Evolutionary conservation across 2,797 vertebrate species (phyloP), one percentile per base, ranked within the genome.

Genomic region (Gymnoscopelus microlampas): DNA sequence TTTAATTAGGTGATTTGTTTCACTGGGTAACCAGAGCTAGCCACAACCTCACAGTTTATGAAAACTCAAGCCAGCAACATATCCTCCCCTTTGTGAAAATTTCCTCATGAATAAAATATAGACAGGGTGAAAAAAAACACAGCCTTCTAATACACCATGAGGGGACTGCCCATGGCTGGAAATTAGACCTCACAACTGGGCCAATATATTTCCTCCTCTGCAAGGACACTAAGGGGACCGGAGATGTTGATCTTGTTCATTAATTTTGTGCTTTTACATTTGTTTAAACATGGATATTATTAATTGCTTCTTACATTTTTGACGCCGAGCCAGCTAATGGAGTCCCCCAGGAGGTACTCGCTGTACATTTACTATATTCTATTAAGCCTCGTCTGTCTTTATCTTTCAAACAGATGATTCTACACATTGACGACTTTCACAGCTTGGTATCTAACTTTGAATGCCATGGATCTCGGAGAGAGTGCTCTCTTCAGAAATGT

Each of bases 1-100:
- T 91, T 90, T 90, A 93, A 93, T 92, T 87, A 89, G 80, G 79
- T 84, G 80, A 90, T 93, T 93, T 92, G 86, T 92, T 92, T 90
- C 84, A 89, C 80, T 85, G 80, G 77, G 91, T 87, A 92, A 92
- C 74, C 54, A 74, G 77, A 91, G 75, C 82, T 74, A 73, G 78
- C 81, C 79, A 49, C 85, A 89, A 80, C 82, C 76, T 84, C 70
- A 51, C 74, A 81, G 85, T 87, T 89, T 89, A 88, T 88, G 83
- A 90, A 86, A 86, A 90, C 87, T 85, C 79, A 79, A 83, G 82
- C 61, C 77, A 70, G 70, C 71, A 85, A 84, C 85, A 76, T 84
- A 79, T 74, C 67, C 70, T 80, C 78, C 79, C 63, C 68, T 74
- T 81, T 81, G 74, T 80, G 71, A 81, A 77, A 78, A 74, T 76